A percentile compares a stretch with the other conserved stretches of the same genome.
These are phyloP conservation scores for Drosophila grimshawi DNA, from an alignment of 1,140 invertebrate genomes.

Conservation along the genomic window DNA sequence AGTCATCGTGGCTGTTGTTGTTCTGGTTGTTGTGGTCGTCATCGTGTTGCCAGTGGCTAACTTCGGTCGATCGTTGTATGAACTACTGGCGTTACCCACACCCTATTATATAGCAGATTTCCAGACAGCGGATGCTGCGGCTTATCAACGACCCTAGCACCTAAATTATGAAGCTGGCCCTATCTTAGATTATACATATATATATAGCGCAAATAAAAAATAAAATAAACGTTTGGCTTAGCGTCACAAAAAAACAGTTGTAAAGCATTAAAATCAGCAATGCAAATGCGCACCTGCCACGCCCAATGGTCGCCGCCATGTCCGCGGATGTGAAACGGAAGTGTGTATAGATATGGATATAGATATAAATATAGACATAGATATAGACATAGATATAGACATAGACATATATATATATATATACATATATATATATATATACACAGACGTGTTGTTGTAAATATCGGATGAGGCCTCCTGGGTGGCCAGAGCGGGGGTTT, in stretches of 20 bases:
- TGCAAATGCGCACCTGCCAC: constrained; percentile 30
- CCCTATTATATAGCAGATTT: constrained; percentile 60
- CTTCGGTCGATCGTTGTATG: constrained; percentile 81
- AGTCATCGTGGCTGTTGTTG: constrained; percentile 29
- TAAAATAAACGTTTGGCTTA: constrained; percentile 14
- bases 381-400: too few relatives aligned
- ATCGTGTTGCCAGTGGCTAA: constrained; percentile 72
- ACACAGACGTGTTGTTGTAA: not conserved
- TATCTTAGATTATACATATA: constrained; percentile 32
- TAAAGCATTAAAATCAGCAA: constrained; percentile 66
- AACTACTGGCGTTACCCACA: constrained; percentile 43
- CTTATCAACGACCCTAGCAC: constrained; percentile 54
- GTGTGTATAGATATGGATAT: constrained; percentile 71
- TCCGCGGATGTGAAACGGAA: constrained; percentile 76
- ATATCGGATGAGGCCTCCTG: constrained; percentile 1
- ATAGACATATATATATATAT: too few relatives aligned
- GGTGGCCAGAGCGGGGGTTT: constrained; percentile 5
- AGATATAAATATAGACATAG: too few relatives aligned
- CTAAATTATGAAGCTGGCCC: constrained; percentile 32
- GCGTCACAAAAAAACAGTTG: constrained; percentile 70
- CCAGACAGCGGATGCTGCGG: constrained; percentile 47
- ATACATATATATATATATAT: too few relatives aligned
- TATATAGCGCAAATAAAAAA: constrained; percentile 66
- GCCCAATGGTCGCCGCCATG: constrained; percentile 13
- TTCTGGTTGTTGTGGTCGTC: constrained; percentile 46